Percentiles rank a stretch among this genome's conserved stretches.
Conservation (phyloP, 2,888 invertebrate genomes). For the Tenodera sinensis region DNA sequence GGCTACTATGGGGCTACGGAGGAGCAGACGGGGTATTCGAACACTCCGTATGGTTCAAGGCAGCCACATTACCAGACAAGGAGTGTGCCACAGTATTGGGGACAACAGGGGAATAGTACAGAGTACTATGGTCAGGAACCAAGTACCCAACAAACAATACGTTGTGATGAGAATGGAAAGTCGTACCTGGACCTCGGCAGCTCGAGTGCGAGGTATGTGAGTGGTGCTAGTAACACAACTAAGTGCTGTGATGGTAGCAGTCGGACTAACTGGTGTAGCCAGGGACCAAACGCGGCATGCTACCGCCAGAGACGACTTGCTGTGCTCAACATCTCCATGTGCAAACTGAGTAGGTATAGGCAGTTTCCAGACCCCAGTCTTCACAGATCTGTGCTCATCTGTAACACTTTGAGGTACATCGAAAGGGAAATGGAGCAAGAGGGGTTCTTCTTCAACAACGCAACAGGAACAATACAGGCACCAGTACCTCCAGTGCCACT, state of each 20-base stretch:
- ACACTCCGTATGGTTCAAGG: constrained; percentile 25
- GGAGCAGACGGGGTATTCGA: constrained; percentile 22
- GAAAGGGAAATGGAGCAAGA: constrained; percentile 80
- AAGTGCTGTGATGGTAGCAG: constrained; percentile 70
- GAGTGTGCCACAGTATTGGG: constrained; percentile 37
- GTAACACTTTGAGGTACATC: constrained; percentile 84
- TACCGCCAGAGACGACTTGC: constrained; percentile 82
- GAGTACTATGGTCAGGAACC: constrained; percentile 41
- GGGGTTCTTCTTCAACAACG: constrained; percentile 39
- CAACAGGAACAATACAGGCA: constrained; percentile 42
- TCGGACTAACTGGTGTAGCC: constrained; percentile 69
- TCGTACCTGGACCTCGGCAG: constrained; percentile 81
- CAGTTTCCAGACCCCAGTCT: constrained; percentile 88
- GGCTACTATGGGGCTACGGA: constrained; percentile 26
- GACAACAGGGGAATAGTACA: constrained; percentile 33
- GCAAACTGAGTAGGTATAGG: constrained; percentile 81
- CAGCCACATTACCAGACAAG: constrained; percentile 45
- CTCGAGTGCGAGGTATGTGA: constrained; percentile 44
- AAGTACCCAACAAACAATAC: constrained; percentile 70
- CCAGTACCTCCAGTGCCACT: constrained; percentile 38
- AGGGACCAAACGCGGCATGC: constrained; percentile 59
- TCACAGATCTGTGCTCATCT: constrained; percentile 86
- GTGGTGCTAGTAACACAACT: constrained; percentile 18
- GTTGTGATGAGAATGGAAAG: constrained; percentile 85
- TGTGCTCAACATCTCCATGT: constrained; percentile 88